Base-by-base conservation (phyloP, 1,140 invertebrate genomes). In the Varroa destructor region DNA sequence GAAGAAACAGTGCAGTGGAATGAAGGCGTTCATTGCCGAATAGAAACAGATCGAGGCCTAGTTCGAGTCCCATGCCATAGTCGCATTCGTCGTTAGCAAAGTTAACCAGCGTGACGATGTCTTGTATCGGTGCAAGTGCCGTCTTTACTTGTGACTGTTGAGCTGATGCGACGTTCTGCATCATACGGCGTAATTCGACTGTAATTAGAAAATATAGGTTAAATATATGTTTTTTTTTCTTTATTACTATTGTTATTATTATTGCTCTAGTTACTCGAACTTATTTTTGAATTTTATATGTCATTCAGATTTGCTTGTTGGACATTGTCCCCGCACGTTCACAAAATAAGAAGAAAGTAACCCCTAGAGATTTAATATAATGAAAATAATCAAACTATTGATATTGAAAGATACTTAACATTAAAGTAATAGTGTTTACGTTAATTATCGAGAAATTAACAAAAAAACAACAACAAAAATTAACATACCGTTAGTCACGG, bases 71-170 rank as follows among this genome's bases (percentile, higher is more conserved):
- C 70, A 89, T 91, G 0, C 92, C 93, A 82, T 93, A 94, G 79
- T 96, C 93, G 78, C 89, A 91, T 79, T 96, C 93, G 79, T 96
- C 93, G 74, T 88, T 87, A 1, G 92, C 91, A 79, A 93, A 93
- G 77, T 86, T 89, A 6, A 89, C 86, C 75, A 85, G 85, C 55
- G 87, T 89, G 43, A 91, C 84, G 6, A 91, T 79, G 75, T 88
- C 86, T 75, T 92, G 87, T 2, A 95, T 77, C 6, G 86, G 72
- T 82, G 85, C 73, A 86, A 81, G 74, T 82, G 79, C 75, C 76
- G 82, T 82, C 76, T 84, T 85, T 73, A 81, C 77, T 67, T 87
- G 85, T n/a, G 78, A 76, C 70, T 86, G 81, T 40, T 12, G 46
- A 51, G 85, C 83, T 40, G 86, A 82, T 43, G 83, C 78, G 12